Evolutionary conservation across 2,113 vertebrate genomes (phyloP).

Genomic region (Pangasianodon gigas): DNA sequence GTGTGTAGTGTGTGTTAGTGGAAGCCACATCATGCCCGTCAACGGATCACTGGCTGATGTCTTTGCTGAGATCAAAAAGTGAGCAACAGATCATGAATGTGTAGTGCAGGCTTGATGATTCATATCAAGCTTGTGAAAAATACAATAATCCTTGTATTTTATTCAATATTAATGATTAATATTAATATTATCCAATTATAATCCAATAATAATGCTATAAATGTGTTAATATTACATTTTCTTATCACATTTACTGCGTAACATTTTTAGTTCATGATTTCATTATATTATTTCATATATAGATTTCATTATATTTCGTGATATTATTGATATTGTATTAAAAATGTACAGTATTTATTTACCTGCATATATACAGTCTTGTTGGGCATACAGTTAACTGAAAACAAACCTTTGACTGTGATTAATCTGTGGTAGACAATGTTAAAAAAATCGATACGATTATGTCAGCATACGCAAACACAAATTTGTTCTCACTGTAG

Average conservation of each 20-base stretch:
- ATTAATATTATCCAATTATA: too few species aligned
- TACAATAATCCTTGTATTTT: neutral
- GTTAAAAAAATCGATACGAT: neutral
- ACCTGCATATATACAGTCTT: neutral
- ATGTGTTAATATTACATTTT: neutral
- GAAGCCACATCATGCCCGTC: slow-evolving; percentile 55
- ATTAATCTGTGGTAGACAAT: neutral
- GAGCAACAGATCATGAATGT: slow-evolving; percentile 12
- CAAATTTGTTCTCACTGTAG: neutral
- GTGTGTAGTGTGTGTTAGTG: slow-evolving; percentile 63
- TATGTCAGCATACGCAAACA: neutral
- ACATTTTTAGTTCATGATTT: neutral
- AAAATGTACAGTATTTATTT: neutral
- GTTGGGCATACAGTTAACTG: neutral
- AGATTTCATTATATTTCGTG: neutral
- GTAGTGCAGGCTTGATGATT: neutral
- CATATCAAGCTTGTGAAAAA: neutral
- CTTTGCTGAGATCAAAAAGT: slow-evolving; percentile 50
- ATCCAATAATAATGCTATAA: neutral
- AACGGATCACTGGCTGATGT: slow-evolving; percentile 47
- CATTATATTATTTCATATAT: neutral
- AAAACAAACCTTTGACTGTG: neutral
- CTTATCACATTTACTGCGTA: neutral
- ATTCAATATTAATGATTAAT: too few species aligned
- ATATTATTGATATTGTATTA: neutral